Conservation (phyloP, 2,113 vertebrate genomes). For the Hyperopisus bebe region DNA sequence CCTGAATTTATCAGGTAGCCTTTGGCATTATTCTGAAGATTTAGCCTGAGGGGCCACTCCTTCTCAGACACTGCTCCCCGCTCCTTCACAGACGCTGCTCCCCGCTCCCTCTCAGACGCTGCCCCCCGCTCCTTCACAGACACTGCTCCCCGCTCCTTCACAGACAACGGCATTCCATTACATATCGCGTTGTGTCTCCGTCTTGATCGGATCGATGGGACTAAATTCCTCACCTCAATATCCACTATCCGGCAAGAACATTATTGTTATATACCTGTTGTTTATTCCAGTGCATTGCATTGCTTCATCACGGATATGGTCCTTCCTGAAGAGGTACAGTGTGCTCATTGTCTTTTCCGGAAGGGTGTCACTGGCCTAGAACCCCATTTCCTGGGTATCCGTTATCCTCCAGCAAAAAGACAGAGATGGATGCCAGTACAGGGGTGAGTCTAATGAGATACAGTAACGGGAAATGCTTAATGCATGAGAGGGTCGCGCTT, state of each 20-base stretch:
- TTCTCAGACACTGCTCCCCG: neutral
- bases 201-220: neutral
- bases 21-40: neutral
- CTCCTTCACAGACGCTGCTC: neutral
- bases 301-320: neutral
- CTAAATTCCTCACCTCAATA: neutral
- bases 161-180: neutral
- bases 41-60: neutral
- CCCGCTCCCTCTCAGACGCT: neutral
- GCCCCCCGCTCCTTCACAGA: neutral
- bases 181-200: neutral
- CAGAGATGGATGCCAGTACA: slow-evolving; percentile 12
- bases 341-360: neutral
- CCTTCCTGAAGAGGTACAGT: neutral
- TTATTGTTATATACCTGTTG: neutral
- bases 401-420: slow-evolving; percentile 2
- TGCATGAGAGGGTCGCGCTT: slow-evolving; percentile 44
- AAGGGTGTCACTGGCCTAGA: neutral
- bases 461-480: slow-evolving; percentile 46
- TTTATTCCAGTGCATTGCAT: neutral
- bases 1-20: neutral
- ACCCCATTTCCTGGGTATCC: neutral
- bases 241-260: neutral
- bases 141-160: neutral
- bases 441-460: slow-evolving; percentile 35